phyloP scores from a whole-genome alignment of 2,113 vertebrate genomes.

The Bubo scandiacus region DNA sequence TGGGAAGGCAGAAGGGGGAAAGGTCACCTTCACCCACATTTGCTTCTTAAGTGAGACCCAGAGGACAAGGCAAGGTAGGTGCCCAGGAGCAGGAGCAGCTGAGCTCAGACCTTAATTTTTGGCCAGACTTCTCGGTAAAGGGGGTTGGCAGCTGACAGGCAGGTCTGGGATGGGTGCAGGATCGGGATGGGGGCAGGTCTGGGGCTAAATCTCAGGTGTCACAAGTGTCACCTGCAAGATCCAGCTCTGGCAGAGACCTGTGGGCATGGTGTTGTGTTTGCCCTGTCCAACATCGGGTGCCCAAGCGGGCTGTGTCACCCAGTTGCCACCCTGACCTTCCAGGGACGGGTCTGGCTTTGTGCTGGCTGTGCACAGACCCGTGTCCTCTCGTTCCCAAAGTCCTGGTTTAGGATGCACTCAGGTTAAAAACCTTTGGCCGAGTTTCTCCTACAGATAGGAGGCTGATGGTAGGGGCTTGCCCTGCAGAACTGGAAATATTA shows the following conservation, averaged over 20 bases:
- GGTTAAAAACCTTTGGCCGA: background rate
- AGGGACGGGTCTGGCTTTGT: background rate
- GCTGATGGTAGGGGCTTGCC: background rate
- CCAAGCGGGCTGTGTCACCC: background rate
- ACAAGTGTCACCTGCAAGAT: background rate
- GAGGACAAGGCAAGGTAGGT: background rate
- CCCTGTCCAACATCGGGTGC: rapidly evolving
- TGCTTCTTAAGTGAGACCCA: background rate
- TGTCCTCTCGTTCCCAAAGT: background rate
- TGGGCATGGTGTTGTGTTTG: background rate
- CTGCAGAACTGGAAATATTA: background rate
- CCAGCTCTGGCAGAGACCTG: background rate
- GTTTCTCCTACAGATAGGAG: background rate
- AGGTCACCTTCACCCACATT: background rate
- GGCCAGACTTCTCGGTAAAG: background rate
- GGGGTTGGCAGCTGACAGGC: background rate
- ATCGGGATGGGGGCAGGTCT: background rate
- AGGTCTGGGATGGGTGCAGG: background rate
- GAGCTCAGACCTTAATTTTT: background rate
- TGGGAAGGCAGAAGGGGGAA: background rate
- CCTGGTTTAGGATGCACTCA: background rate
- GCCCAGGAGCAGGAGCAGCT: background rate
- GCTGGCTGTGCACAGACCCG: background rate
- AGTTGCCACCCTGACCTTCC: background rate
- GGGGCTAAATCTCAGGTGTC: background rate